These are phyloP conservation scores for Watsonalla cultraria DNA, from an alignment of 2,888 invertebrate species.

Conservation along the genomic window DNA sequence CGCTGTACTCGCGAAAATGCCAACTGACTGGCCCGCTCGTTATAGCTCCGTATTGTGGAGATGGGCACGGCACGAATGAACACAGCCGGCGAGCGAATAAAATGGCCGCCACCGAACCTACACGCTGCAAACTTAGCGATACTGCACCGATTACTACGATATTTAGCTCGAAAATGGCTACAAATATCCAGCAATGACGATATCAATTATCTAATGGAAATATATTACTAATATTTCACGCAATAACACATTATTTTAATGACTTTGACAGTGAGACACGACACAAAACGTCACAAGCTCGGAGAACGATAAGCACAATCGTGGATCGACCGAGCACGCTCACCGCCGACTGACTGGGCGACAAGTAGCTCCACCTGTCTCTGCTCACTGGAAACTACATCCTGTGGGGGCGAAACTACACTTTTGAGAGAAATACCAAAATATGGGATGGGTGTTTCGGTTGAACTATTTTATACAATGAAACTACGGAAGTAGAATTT, in stretches of 20 bases:
- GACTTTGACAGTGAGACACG: conserved; percentile 61
- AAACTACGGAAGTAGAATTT: conserved; percentile 52
- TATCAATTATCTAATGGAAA: conserved; percentile 31
- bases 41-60: conserved; percentile 67
- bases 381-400: conserved; percentile 43
- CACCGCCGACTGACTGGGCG: conserved; percentile 29
- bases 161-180: conserved; percentile 20
- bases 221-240: conserved; percentile 38
- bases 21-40: conserved; percentile 72
- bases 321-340: conserved; percentile 21
- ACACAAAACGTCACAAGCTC: conserved; percentile 60
- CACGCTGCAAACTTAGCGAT: conserved; percentile 56
- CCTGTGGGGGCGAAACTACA: conserved; percentile 51
- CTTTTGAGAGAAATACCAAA: conserved; percentile 56
- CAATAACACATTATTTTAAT: conserved; percentile 48
- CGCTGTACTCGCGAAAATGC: conserved; percentile 76
- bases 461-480: conserved; percentile 58
- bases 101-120: conserved; percentile 72
- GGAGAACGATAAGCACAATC: conserved; percentile 37
- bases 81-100: conserved; percentile 75
- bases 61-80: conserved; percentile 75
- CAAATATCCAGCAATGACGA: conserved; percentile 28
- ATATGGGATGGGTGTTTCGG: conserved; percentile 62
- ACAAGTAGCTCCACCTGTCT: conserved; percentile 69
- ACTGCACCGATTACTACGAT: conserved; percentile 42